Evolutionary conservation across 2,797 vertebrate genomes (phyloP), one percentile per base, ranked within the genome.

Genomic region (Scarus forsteni): DNA sequence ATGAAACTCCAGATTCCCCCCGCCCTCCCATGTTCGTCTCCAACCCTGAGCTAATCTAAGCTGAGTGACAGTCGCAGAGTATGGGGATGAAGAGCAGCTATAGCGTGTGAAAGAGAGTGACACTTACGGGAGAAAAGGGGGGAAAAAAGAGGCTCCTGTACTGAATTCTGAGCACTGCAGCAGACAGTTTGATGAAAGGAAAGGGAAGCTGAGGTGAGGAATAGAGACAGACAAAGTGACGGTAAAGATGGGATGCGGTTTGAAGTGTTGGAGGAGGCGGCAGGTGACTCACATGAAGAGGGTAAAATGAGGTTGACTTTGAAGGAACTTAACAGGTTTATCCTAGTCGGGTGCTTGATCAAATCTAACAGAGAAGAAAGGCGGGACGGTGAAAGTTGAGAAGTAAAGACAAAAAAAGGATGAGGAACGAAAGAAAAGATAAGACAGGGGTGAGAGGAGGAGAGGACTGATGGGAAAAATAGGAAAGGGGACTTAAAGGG

Each of bases 41-140:
- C 60, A n/a, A 67, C 54, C 77, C 64, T 73, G 81, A 84, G 61
- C 70, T 83, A 87, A 89, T 89, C 79, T 85, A 61, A 35, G 69
- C 59, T 84, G 80, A 91, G 77, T 78, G 87, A 85, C 83, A 88
- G 81, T 80, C 77, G 60, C 66, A 70, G 77, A 83, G 63, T 34
- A 60, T 59, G n/a, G 67, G 73, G 60, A 63, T 65, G 80, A 83
- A 55, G 77, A 83, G 70, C 52, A 53, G 66, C 70, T 43, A 44
- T 43, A 56, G 55, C 19, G 40, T 50, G 60, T 15, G n/a, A 63
- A 58, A 60, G 54, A 69, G 61, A 71, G 40, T 48, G 54, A 79
- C 61, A 77, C 35, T 1, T 35, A 62, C 60, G 13, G 38, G 8
- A 69, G 59, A 19, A 60, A 56, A 73, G 66, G 81, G 83, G 79